Evolutionary conservation across 2,888 invertebrate species (phyloP).

Genomic region (Drosophila putrida): DNA sequence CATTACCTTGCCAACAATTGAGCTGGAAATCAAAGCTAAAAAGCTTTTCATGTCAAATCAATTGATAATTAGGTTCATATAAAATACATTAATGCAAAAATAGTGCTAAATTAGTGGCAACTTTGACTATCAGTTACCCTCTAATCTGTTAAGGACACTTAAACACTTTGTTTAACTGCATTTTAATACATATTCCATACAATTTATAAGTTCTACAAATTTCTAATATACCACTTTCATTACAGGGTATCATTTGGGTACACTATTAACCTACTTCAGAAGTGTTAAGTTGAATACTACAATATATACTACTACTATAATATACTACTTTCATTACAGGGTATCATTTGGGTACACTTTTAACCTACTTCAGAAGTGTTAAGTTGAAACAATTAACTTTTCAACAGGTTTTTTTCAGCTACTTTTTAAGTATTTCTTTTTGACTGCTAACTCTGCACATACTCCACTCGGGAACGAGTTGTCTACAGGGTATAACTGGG

Average conservation of each 20-base stretch:
- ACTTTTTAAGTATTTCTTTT: too few relatives aligned
- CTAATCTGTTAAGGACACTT: not conserved
- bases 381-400: too few relatives aligned
- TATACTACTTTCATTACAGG: not conserved
- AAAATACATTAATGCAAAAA: not conserved
- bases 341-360: not conserved
- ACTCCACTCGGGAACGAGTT: too few relatives aligned
- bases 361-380: too few relatives aligned
- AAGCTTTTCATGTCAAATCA: constrained; percentile 32
- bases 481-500: not conserved
- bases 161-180: not conserved
- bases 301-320: too few relatives aligned
- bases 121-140: constrained; percentile 14
- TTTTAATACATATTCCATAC: not conserved
- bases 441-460: too few relatives aligned
- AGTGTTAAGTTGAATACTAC: too few relatives aligned
- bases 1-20: not conserved
- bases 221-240: too few relatives aligned
- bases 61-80: constrained; percentile 50
- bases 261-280: too few relatives aligned
- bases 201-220: too few relatives aligned
- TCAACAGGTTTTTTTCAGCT: too few relatives aligned
- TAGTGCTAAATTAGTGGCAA: not conserved
- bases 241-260: not conserved
- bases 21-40: constrained; percentile 31